Percentiles rank a stretch among this genome's conserved stretches.
Conservation (phyloP, 2,888 invertebrate species). For the Crioceris asparagi region DNA sequence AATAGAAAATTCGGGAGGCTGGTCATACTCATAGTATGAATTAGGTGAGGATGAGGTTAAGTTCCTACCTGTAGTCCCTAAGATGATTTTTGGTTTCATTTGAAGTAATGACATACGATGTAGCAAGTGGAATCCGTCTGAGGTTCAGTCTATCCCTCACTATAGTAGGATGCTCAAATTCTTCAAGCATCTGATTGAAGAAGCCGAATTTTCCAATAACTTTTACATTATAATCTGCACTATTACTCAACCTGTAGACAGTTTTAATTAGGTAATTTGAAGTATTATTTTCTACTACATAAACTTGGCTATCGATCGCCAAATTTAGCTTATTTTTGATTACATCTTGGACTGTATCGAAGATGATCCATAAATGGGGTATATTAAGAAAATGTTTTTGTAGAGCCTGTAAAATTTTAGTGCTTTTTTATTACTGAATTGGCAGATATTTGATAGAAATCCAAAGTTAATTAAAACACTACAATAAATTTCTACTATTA, state of each 20-base stretch:
- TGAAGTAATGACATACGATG: constrained; percentile 32
- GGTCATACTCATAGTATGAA: neutral
- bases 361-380: constrained; percentile 26
- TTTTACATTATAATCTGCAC: neutral
- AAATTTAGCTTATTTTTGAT: constrained; percentile 19
- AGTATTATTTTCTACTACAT: constrained; percentile 15
- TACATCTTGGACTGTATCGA: constrained; percentile 6
- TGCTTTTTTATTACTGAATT: too few relatives aligned
- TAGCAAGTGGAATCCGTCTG: constrained; percentile 23
- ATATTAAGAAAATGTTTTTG: constrained; percentile 19
- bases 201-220: constrained; percentile 14
- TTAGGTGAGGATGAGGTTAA: neutral
- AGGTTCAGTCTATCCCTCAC: constrained; percentile 16
- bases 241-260: constrained; percentile 20
- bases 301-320: constrained; percentile 23
- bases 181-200: constrained; percentile 8
- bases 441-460: too few relatives aligned
- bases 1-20: neutral
- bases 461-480: too few relatives aligned
- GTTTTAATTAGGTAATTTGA: constrained; percentile 16
- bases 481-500: too few relatives aligned
- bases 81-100: constrained; percentile 37
- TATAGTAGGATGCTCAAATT: constrained; percentile 11
- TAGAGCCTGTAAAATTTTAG: constrained; percentile 20
- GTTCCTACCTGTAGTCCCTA: constrained; percentile 34